Evolutionary conservation across 1,140 invertebrate genomes (phyloP).

Genomic region (Chlorops oryzae): DNA sequence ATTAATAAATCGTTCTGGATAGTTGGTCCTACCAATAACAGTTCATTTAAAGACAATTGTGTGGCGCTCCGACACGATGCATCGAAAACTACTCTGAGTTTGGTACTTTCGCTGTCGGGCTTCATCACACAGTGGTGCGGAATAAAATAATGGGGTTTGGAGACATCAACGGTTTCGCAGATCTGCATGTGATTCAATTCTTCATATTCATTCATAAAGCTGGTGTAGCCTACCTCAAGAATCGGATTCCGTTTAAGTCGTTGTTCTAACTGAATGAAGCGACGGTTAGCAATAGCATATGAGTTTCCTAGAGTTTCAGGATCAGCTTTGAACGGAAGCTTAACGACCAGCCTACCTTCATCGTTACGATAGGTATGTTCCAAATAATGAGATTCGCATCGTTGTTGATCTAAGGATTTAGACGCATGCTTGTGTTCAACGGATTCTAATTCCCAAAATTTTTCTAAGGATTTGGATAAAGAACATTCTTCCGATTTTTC

Average conservation of each 20-base stretch:
- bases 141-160: not conserved
- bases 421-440: constrained; percentile 6
- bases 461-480: constrained; percentile 2
- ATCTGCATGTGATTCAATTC: constrained; percentile 24
- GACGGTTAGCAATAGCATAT: constrained; percentile 15
- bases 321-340: constrained; percentile 24
- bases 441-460: constrained; percentile 29
- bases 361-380: constrained; percentile 13
- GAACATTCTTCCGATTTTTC: not conserved
- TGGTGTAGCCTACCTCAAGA: constrained; percentile 20
- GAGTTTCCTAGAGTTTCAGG: constrained; percentile 2
- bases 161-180: not conserved
- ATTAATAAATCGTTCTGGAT: constrained; percentile 44
- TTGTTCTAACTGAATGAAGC: constrained; percentile 23
- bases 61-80: constrained; percentile 22
- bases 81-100: constrained; percentile 36
- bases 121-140: not conserved
- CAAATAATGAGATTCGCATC: constrained; percentile 21
- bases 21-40: constrained; percentile 31
- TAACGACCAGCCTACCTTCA: constrained; percentile 21
- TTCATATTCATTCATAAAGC: constrained; percentile 31
- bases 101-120: constrained; percentile 2
- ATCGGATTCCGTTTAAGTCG: constrained; percentile 15
- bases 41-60: constrained; percentile 35
- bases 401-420: not conserved